Base-by-base conservation (phyloP, 2,888 invertebrate genomes). In the Escarpia spicata region DNA sequence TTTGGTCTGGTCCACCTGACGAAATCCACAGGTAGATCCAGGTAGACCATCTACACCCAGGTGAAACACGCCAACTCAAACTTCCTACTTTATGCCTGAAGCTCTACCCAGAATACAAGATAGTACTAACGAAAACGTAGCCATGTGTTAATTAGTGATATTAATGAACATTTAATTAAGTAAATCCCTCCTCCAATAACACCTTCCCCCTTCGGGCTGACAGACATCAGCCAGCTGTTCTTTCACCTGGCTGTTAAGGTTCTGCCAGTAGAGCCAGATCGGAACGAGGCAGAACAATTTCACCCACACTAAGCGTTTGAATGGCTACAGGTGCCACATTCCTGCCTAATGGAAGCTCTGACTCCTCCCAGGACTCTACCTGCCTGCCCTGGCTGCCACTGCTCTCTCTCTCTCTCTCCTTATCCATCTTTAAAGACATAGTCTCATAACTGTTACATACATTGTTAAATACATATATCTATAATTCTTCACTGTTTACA, bases 291-390 rank as follows among this genome's bases (percentile, higher is more conserved):
- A 4, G 75, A 75, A 75, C 15, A 75, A 75, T 75, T n/a, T 75
- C 75, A 75, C 75, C 75, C 75, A 75, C 75, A 75, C 75, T 26
- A 75, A 75, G 75, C 19, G 75, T 75, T 75, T 75, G 75, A 75
- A 75, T n/a, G n/a, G 26, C 75, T 26, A 26, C 75, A 75, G 75
- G 75, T 75, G 75, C 75, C 0, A 75, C 75, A 75, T 75, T 75
- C 26, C 75, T 75, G 12, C 75, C 75, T 75, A 75, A 75, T 75
- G 75, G 26, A 75, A 75, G 19, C 19, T 60, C 26, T 75, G 26
- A 75, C 6, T 75, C 75, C 75, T 75, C 75, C 75, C n/a, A 75
- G 19, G 75, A n/a, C 75, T 75, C 75, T 37, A 37, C 37, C 1
- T 0, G 37, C 37, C 37, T 0, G 37, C 37, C 3, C 75, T 75